Conservation (phyloP, 1,140 invertebrate species). For the Drosophila melanica region DNA sequence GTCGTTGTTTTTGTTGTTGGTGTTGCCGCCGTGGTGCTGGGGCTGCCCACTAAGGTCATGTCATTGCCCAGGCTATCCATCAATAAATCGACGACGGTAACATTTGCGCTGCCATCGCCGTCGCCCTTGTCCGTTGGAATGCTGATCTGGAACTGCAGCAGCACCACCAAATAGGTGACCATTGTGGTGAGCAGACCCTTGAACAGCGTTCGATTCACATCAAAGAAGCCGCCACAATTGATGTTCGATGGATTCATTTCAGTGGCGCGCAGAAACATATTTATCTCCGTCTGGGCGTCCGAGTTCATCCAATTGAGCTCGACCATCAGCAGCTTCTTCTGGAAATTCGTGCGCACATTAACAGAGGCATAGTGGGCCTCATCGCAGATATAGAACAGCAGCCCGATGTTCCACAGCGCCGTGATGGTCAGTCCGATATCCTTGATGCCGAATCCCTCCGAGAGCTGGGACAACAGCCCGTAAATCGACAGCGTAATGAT, state of each 20-base stretch:
- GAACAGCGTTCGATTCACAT: constrained; percentile 88
- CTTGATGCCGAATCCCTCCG: constrained; percentile 88
- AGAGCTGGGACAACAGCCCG: constrained; percentile 88
- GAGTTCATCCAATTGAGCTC: constrained; percentile 88
- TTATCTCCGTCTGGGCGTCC: constrained; percentile 87
- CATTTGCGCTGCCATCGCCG: constrained; percentile 41
- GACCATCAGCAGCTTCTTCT: constrained; percentile 88
- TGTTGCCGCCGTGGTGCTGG: constrained; percentile 25
- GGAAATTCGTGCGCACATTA: constrained; percentile 87
- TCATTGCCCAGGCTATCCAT: constrained; percentile 69
- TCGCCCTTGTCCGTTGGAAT: constrained; percentile 85
- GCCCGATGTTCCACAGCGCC: constrained; percentile 86
- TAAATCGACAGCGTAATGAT: constrained; percentile 89
- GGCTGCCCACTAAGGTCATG: constrained; percentile 55
- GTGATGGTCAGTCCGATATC: constrained; percentile 88
- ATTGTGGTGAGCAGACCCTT: constrained; percentile 89
- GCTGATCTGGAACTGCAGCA: constrained; percentile 89
- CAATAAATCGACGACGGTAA: constrained; percentile 62
- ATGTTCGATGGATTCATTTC: constrained; percentile 89
- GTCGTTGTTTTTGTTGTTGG: constrained; percentile 20
- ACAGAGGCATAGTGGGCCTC: constrained; percentile 88
- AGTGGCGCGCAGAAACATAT: constrained; percentile 88
- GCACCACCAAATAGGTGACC: constrained; percentile 89
- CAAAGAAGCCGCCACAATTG: constrained; percentile 88
- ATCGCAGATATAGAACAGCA: constrained; percentile 88